phyloP scores from a whole-genome alignment of 2,888 invertebrate genomes.

The Creontiades dilutus region DNA sequence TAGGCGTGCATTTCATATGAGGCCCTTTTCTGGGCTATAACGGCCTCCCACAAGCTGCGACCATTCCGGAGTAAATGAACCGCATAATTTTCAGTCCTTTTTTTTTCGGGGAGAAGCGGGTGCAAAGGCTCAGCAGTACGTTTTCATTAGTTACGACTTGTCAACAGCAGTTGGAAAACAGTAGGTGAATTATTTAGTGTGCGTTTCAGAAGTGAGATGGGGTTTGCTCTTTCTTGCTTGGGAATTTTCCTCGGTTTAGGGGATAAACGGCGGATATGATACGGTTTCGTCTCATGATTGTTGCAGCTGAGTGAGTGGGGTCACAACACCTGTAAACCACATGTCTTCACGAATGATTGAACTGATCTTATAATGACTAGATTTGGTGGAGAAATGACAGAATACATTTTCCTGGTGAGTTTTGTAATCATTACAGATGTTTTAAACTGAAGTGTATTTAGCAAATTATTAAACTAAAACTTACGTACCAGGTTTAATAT shows the following conservation, averaged over 20 bases:
- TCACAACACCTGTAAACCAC: too few relatives aligned
- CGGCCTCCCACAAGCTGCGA: not conserved
- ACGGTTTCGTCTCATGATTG: not conserved
- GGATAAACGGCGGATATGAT: not conserved
- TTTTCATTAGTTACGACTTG: slow-evolving; percentile 48
- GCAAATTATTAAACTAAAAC: too few relatives aligned
- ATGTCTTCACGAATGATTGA: too few relatives aligned
- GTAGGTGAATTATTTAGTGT: slow-evolving; percentile 12
- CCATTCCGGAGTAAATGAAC: slow-evolving; percentile 39
- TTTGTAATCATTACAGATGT: too few relatives aligned
- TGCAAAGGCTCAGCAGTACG: not conserved
- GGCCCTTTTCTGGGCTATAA: not conserved
- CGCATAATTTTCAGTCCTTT: slow-evolving; percentile 21
- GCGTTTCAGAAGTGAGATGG: not conserved
- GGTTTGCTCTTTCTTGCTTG: not conserved
- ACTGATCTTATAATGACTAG: too few relatives aligned
- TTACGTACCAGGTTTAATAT: too few relatives aligned
- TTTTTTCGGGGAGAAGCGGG: not conserved
- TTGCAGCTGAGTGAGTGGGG: not conserved
- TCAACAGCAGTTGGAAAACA: slow-evolving; percentile 21
- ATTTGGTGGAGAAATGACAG: too few relatives aligned
- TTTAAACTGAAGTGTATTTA: too few relatives aligned
- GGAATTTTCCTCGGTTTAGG: not conserved
- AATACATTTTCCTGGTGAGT: too few relatives aligned
- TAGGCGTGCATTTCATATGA: slow-evolving; percentile 64